Conservation (phyloP, 2,888 invertebrate genomes). For the Folsomia candida region DNA sequence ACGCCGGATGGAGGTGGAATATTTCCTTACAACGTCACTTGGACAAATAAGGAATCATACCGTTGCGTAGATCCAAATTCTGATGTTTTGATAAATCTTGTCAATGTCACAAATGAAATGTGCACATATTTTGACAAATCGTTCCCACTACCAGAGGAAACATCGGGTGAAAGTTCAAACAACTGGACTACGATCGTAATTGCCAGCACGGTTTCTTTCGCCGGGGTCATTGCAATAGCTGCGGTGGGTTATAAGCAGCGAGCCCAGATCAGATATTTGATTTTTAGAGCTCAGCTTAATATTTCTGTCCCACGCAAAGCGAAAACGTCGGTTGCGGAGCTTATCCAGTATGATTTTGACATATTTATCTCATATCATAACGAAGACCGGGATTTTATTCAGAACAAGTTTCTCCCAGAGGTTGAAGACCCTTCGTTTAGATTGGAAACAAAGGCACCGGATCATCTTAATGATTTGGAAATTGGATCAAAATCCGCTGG, state of each 20-base stretch:
- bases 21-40: not conserved
- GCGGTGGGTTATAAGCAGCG: conserved; percentile 57
- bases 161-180: not conserved
- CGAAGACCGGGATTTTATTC: conserved; percentile 65
- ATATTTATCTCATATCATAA: conserved; percentile 70
- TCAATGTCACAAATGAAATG: conserved; percentile 15
- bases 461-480: conserved; percentile 20
- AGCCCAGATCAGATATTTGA: conserved; percentile 61
- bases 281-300: conserved; percentile 60
- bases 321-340: conserved; percentile 20
- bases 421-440: conserved; percentile 57
- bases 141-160: not conserved
- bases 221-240: conserved; percentile 19
- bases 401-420: conserved; percentile 63
- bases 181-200: conserved; percentile 19
- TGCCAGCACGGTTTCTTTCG: conserved; percentile 11
- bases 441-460: conserved; percentile 22
- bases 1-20: not conserved
- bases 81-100: not conserved
- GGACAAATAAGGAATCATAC: conserved; percentile 20
- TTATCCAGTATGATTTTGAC: conserved; percentile 58
- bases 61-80: conserved; percentile 31
- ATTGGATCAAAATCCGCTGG: not conserved
- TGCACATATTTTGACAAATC: conserved; percentile 9
- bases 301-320: conserved; percentile 31